Percentiles rank a stretch among this genome's conserved stretches.
phyloP scores from a whole-genome alignment of 2,113 vertebrate species.

The Oncorhynchus gorbuscha region DNA sequence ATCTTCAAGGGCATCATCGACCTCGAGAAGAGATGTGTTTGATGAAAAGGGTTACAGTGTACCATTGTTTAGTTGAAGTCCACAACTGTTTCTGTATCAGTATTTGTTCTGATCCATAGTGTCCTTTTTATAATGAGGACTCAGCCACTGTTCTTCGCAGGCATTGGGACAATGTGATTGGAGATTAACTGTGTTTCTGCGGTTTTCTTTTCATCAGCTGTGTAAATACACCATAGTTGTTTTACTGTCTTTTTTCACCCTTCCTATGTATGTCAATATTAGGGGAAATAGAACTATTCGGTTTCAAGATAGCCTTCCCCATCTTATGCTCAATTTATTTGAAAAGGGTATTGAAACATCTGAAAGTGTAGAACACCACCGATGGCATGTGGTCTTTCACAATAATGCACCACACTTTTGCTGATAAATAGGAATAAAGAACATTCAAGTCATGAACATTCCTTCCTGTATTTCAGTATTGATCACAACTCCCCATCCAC shows the following conservation, averaged over 20 bases:
- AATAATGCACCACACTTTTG: background rate
- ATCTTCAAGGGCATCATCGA: background rate
- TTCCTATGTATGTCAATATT: too few relatives aligned
- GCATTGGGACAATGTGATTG: too few relatives aligned
- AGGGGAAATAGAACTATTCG: too few relatives aligned
- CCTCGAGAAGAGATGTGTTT: background rate
- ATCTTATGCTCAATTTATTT: too few relatives aligned
- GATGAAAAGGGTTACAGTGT: background rate
- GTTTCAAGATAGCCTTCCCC: too few relatives aligned
- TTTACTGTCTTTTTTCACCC: background rate
- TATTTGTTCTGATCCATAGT: background rate
- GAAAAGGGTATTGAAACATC: background rate
- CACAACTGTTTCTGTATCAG: background rate
- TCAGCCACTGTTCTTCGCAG: too few relatives aligned
- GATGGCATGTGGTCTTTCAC: background rate
- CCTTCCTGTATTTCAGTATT: too few relatives aligned
- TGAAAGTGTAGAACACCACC: background rate
- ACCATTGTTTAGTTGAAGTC: background rate
- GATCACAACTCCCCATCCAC: too few relatives aligned
- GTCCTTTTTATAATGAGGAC: too few relatives aligned
- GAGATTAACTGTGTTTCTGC: background rate
- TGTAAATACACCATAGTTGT: background rate
- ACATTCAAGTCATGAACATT: background rate
- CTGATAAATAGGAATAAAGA: background rate
- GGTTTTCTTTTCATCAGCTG: background rate